Conservation (phyloP, 2,888 invertebrate species). For the Torymus texanus region DNA sequence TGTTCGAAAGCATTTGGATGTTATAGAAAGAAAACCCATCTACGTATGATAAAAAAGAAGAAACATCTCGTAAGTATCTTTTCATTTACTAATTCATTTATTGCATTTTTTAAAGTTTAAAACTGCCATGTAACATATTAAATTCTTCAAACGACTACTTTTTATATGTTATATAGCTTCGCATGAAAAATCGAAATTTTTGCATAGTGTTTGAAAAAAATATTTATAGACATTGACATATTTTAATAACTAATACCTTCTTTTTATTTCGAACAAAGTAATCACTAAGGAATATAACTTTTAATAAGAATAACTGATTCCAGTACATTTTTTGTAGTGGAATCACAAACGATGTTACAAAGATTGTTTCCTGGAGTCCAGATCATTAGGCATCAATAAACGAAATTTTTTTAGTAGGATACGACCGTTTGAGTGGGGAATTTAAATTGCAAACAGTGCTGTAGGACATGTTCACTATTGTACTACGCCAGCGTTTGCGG, state of each 20-base stretch:
- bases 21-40: background rate
- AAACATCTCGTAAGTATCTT: constrained; percentile 7
- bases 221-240: no score
- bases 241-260: no score
- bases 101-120: no score
- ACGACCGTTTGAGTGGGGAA: background rate
- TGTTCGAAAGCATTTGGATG: constrained; percentile 19
- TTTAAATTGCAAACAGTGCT: background rate
- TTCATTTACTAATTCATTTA: background rate
- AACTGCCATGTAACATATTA: no score
- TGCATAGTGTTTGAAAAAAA: no score
- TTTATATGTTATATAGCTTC: no score
- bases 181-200: no score
- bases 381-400: background rate
- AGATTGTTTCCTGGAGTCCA: background rate
- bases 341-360: constrained; percentile 18
- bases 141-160: no score
- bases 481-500: background rate
- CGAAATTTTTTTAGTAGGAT: background rate
- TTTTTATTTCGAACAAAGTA: no score
- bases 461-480: background rate
- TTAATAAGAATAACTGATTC: constrained; percentile 1
- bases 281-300: background rate
- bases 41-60: constrained; percentile 1
- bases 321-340: constrained; percentile 31